A percentile compares a stretch with the other conserved stretches of the same genome.
phyloP scores from a whole-genome alignment of 2,113 vertebrate genomes.

The Equus quagga region DNA sequence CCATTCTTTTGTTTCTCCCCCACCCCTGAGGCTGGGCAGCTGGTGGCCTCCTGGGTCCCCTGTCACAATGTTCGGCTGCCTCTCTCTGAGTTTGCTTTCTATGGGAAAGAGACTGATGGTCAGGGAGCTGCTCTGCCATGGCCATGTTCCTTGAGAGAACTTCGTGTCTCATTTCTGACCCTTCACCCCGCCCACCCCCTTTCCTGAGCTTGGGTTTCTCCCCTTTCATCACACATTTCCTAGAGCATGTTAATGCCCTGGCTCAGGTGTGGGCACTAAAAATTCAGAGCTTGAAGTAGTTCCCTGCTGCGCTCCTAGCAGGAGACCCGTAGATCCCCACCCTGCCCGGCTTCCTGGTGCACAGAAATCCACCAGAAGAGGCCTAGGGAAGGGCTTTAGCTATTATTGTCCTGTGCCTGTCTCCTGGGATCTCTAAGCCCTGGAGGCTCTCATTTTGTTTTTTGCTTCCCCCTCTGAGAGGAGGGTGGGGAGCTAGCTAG shows the following conservation, averaged over 20 bases:
- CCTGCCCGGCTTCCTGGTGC: not conserved
- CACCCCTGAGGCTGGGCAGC: constrained; percentile 56
- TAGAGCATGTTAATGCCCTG: not conserved
- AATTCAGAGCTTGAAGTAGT: not conserved
- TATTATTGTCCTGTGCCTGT: not conserved
- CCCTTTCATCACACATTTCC: not conserved
- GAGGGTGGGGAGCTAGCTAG: constrained; percentile 44
- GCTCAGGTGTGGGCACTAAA: not conserved
- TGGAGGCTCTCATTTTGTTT: constrained; percentile 59
- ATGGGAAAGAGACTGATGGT: not conserved
- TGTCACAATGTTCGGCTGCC: not conserved
- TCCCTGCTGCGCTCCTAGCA: not conserved
- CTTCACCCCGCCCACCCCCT: not conserved
- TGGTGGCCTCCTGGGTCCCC: constrained; percentile 61
- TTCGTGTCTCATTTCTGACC: not conserved
- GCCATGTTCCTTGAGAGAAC: not conserved
- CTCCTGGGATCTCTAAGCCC: constrained; percentile 59
- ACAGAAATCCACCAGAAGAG: not conserved
- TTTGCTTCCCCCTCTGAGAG: not conserved
- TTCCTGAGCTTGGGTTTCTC: constrained; percentile 48
- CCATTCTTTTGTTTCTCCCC: constrained; percentile 61
- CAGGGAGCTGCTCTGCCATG: not conserved
- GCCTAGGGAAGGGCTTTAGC: not conserved
- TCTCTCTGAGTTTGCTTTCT: not conserved
- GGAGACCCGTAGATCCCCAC: not conserved